These are phyloP conservation scores for Celastrina argiolus DNA, from an alignment of 2,888 invertebrate species.

Conservation along the genomic window DNA sequence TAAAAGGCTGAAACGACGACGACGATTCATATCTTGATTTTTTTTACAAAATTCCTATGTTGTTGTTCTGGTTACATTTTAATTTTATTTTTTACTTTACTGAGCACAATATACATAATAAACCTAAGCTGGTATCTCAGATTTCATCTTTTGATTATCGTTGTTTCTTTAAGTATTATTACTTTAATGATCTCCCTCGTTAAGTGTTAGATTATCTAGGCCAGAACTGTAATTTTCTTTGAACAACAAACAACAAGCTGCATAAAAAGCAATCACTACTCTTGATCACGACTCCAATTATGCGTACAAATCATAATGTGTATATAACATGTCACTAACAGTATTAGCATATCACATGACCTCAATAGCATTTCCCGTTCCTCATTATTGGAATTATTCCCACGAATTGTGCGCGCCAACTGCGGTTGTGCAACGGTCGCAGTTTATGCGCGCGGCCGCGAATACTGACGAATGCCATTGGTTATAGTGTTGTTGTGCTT, in stretches of 20 bases:
- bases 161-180: no score
- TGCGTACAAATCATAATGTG: neutral
- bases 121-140: no score
- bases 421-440: neutral
- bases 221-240: neutral
- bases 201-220: neutral
- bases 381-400: slow-evolving; percentile 4
- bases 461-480: neutral
- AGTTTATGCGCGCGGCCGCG: neutral
- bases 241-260: neutral
- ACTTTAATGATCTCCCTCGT: no score
- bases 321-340: neutral
- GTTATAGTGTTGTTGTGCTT: neutral
- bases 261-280: no score
- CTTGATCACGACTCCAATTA: neutral
- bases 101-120: no score
- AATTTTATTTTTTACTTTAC: no score
- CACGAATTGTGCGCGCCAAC: neutral
- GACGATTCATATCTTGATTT: no score
- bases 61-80: no score
- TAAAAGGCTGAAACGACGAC: no score
- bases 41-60: no score
- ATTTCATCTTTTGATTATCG: no score
- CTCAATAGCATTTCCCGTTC: neutral
- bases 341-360: neutral